Evolutionary conservation across 2,888 invertebrate species (phyloP), one percentile per base, ranked within the genome.

Genomic region (Mantis religiosa): DNA sequence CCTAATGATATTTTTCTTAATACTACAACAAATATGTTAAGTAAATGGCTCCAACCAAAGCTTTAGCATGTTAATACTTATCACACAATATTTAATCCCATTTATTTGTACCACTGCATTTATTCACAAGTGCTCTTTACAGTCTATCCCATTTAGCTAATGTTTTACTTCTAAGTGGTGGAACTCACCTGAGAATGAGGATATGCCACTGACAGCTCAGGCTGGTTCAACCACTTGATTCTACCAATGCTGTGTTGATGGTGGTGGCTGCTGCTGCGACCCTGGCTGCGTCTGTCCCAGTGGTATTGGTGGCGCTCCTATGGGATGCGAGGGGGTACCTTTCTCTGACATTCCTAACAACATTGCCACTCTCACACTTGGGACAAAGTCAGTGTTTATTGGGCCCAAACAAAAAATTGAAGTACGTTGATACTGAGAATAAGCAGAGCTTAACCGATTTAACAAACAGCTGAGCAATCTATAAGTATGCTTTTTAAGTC

Each of bases 311-410:
- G 84, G 89, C 34, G 71, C 54, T 30, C 84, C 85, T 27, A 82
- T 85, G 27, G 34, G 27, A 87, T 89, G 89, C 30, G 90, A 86
- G 28, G 90, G 90, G 71, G 90, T 90, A 84, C 90, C 90, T 87
- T 89, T 89, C 86, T 90, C 90, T 89, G 90, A 90, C 90, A 90
- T 90, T 47, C 90, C 90, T 90, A 89, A n/a, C 82, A 88, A 89
- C 88, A 89, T 87, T 89, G 83, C 41, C 34, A 84, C 82, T 89
- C 85, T 90, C 85, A 88, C 47, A 71, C 85, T 28, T 28, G 85
- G 83, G 47, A 83, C 85, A 85, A 82, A 89, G 28, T 82, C n/a
- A 28, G 25, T 34, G 9, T 41, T 85, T 85, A 27, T 34, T 34
- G 15, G 34, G 47, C 84, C 15, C 54, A 71, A 71, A 71, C 8